These are phyloP conservation scores for Mycetomoellerius zeteki DNA, from an alignment of 1,140 invertebrate genomes.

Conservation along the genomic window DNA sequence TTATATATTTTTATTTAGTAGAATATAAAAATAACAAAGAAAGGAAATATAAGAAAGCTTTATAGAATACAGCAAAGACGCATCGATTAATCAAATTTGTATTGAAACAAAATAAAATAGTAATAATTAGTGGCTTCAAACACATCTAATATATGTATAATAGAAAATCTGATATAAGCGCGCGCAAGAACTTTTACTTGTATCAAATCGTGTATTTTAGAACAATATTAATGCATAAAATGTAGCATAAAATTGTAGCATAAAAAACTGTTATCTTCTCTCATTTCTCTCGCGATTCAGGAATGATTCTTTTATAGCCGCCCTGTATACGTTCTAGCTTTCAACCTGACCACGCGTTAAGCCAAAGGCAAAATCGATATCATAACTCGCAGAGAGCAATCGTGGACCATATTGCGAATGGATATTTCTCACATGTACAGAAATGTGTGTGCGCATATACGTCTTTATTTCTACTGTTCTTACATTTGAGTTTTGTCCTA, in stretches of 20 bases:
- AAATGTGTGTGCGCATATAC: not conserved
- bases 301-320: conserved; percentile 41
- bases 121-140: too few relatives aligned
- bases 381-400: conserved; percentile 69
- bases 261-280: not conserved
- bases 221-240: not conserved
- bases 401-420: conserved; percentile 66
- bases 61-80: not conserved
- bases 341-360: conserved; percentile 74
- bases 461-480: not conserved
- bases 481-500: conserved; percentile 5
- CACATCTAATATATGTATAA: too few relatives aligned
- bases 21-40: not conserved
- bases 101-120: too few relatives aligned
- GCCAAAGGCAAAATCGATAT: conserved; percentile 78
- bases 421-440: conserved; percentile 61
- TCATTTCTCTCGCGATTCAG: not conserved
- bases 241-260: not conserved
- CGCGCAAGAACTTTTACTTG: too few relatives aligned
- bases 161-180: too few relatives aligned
- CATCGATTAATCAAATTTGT: not conserved
- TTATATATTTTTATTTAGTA: not conserved
- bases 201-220: not conserved
- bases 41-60: not conserved
- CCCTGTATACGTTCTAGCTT: conserved; percentile 72